A percentile compares a stretch with the other conserved stretches of the same genome.
These are phyloP conservation scores for Propithecus perrieri DNA, from an alignment of 2,797 vertebrate species.

Conservation along the genomic window DNA sequence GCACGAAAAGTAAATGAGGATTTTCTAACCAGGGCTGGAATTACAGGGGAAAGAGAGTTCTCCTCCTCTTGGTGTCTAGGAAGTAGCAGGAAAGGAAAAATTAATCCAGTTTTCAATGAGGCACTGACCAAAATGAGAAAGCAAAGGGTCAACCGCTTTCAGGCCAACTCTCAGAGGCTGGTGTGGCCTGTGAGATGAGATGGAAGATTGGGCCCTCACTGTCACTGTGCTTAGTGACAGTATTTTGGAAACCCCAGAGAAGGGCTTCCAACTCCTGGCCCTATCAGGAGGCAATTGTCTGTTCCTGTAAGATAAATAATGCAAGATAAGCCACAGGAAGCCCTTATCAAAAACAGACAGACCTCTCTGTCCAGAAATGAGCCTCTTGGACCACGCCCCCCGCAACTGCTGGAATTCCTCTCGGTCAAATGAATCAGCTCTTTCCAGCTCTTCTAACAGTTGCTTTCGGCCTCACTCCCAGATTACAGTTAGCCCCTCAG, in stretches of 20 bases:
- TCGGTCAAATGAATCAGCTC: slow-evolving; percentile 16
- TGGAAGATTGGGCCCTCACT: background rate
- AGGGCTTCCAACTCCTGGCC: background rate
- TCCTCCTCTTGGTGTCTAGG: background rate
- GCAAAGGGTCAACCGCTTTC: background rate
- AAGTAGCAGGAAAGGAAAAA: background rate
- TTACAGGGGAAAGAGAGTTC: background rate
- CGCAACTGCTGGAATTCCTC: background rate
- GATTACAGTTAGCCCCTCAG: slow-evolving; percentile 44
- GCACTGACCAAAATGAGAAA: background rate
- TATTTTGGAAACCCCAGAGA: slow-evolving; percentile 51
- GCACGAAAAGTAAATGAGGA: background rate
- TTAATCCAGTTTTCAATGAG: background rate
- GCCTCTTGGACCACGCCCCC: background rate
- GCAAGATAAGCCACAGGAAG: slow-evolving; percentile 54
- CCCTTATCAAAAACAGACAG: slow-evolving; percentile 82
- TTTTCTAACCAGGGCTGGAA: slow-evolving; percentile 6
- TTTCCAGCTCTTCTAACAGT: slow-evolving; percentile 32
- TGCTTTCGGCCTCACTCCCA: background rate
- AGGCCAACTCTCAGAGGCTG: background rate
- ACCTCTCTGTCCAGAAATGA: slow-evolving; percentile 70
- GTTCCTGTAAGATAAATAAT: slow-evolving; percentile 74
- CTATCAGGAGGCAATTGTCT: slow-evolving; percentile 63
- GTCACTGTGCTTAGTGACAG: background rate
- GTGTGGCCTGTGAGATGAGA: background rate